Evolutionary conservation across 2,797 vertebrate species (phyloP).

Genomic region (Melopsittacus undulatus): DNA sequence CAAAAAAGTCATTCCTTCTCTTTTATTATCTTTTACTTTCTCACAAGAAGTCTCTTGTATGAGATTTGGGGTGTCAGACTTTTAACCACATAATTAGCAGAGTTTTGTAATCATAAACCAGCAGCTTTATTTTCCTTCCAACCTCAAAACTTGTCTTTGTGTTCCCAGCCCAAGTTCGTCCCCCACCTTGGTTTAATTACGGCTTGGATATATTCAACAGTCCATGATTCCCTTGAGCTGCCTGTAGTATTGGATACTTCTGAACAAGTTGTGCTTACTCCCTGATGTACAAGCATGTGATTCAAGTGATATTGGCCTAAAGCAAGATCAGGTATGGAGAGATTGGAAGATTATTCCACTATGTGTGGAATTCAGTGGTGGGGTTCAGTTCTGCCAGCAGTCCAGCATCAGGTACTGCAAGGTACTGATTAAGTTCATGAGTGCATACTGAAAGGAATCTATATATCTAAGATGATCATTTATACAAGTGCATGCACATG

Average conservation of each 20-base stretch:
- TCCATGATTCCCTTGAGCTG: not conserved
- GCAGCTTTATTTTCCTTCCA: not conserved
- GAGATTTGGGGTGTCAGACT: not conserved
- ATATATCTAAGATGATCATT: not conserved
- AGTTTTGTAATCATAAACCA: not conserved
- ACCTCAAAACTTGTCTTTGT: not conserved
- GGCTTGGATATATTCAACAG: not conserved
- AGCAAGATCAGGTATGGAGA: not conserved
- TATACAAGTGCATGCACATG: not conserved
- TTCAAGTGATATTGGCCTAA: not conserved
- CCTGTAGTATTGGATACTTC: not conserved
- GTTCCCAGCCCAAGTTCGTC: not conserved
- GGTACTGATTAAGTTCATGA: not conserved
- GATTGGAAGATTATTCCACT: not conserved
- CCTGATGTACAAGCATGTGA: not conserved
- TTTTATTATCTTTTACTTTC: not conserved
- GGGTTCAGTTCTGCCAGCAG: not conserved
- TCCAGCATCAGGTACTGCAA: rapidly evolving
- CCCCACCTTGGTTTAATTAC: not conserved
- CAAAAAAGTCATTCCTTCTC: not conserved
- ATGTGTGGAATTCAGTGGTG: not conserved
- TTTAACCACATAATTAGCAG: not conserved
- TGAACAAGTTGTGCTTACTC: not conserved
- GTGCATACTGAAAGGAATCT: not conserved
- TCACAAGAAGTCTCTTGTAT: not conserved